Evolutionary conservation across 2,888 invertebrate genomes (phyloP), one percentile per base, ranked within the genome.

Genomic region (Synergus gifuensis): DNA sequence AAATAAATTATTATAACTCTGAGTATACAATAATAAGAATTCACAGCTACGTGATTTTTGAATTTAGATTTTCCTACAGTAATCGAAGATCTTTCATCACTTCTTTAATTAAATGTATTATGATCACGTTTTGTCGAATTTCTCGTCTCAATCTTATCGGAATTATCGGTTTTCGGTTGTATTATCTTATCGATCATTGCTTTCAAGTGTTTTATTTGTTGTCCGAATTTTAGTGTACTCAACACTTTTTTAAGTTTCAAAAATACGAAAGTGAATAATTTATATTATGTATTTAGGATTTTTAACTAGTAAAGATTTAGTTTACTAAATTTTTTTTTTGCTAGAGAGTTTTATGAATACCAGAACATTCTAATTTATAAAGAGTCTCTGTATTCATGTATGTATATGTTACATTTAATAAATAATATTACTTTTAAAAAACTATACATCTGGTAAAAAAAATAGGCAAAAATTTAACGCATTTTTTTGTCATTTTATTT

Each of bases 61-160:
- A 60, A 60, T n/a, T 60, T 54, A 0, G 2, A 60, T 22, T 22
- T 49, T 12, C 22, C 4, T 14, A 14, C 14, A 73, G n/a, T 49
- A 49, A 49, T 36, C 28, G 4, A 28, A 22, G 28, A 8, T 64
- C 36, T 42, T 64, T 44, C 69, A 73, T 73, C 69, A 69, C 46
- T 49, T 36, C 16, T 73, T 73, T 73, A 73, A 73, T 73, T 73
- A 73, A 49, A 73, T 54, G 84, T 84, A 58, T n/a, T n/a, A 85
- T 28, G 28, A 87, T 89, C 85, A 83, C 80, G 67, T 78, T 12
- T 82, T 67, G 79, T 78, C 79, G 82, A 83, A 84, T 81, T 85
- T 77, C 82, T 78, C 36, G 49, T 69, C 67, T 82, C 87, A 90
- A 91, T 91, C 91, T 92, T 91, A 92, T 92, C 92, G 81, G 76